phyloP scores from a whole-genome alignment of 2,888 invertebrate genomes.

The Apamea crenata region DNA sequence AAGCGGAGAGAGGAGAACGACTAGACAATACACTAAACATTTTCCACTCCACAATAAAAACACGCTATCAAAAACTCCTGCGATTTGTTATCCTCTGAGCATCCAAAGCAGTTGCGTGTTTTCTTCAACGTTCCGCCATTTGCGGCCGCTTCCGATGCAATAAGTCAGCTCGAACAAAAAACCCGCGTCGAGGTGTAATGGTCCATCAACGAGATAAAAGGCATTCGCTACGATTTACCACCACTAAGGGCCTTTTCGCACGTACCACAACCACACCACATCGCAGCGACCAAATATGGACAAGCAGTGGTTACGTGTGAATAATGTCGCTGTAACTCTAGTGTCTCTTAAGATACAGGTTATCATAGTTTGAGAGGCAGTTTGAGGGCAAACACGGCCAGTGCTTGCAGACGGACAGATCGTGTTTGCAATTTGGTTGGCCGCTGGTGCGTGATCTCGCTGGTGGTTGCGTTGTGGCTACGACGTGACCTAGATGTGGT shows the following conservation, averaged over 20 bases:
- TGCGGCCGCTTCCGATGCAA: slow-evolving; percentile 39
- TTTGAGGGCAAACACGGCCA: too few relatives aligned
- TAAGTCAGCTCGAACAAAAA: slow-evolving; percentile 63
- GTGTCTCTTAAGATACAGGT: too few relatives aligned
- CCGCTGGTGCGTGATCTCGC: background rate
- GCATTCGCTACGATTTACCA: slow-evolving; percentile 45
- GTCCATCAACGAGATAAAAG: slow-evolving; percentile 61
- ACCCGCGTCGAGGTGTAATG: slow-evolving; percentile 53
- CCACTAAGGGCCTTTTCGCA: background rate
- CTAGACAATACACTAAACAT: slow-evolving; percentile 2
- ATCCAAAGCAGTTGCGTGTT: slow-evolving; percentile 48
- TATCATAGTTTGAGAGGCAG: too few relatives aligned
- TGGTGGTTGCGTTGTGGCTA: background rate
- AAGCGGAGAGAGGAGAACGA: background rate
- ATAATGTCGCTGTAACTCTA: too few relatives aligned
- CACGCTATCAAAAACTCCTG: slow-evolving; percentile 27
- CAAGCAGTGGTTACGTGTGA: background rate
- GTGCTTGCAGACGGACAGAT: background rate
- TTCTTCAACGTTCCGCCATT: slow-evolving; percentile 18
- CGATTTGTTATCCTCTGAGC: slow-evolving; percentile 43
- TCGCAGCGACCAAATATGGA: background rate
- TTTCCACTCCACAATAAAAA: slow-evolving; percentile 5
- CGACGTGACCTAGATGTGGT: background rate
- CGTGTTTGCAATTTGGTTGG: background rate
- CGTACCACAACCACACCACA: background rate